phyloP scores from a whole-genome alignment of 2,797 vertebrate species.

The Sylvia borin region DNA sequence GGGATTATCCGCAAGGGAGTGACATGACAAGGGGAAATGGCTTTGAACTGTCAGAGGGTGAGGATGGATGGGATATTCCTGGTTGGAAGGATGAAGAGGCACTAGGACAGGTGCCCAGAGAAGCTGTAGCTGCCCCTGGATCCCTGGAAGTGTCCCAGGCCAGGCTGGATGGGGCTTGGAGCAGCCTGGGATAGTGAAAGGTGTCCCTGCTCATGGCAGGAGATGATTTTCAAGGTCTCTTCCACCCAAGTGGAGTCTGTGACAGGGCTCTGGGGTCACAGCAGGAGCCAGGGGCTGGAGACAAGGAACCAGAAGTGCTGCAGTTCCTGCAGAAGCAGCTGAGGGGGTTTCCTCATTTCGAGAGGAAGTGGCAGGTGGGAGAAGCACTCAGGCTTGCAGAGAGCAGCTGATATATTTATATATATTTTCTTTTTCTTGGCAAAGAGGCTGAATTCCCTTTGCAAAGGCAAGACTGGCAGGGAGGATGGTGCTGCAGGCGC shows the following conservation, averaged over 20 bases:
- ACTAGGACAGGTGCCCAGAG: not conserved
- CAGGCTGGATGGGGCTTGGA: not conserved
- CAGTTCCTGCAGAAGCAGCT: not conserved
- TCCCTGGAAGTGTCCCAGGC: not conserved
- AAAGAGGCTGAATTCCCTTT: not conserved
- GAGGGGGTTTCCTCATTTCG: fast-evolving
- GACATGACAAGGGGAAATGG: not conserved
- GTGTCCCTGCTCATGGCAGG: not conserved
- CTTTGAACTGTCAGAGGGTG: not conserved
- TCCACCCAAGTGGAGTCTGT: not conserved
- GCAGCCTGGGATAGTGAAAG: fast-evolving
- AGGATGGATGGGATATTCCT: fast-evolving
- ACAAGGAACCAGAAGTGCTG: not conserved
- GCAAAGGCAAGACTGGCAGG: not conserved
- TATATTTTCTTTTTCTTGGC: not conserved
- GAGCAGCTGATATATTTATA: not conserved
- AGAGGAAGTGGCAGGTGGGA: not conserved
- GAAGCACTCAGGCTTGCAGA: not conserved
- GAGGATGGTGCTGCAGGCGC: not conserved
- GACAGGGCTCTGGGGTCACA: not conserved
- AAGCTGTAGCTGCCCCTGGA: not conserved
- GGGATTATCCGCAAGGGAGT: not conserved
- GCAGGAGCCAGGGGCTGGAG: not conserved
- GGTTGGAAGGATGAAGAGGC: fast-evolving
- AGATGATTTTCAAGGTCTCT: not conserved